phyloP scores from a whole-genome alignment of 2,797 vertebrate species.

The Amniataba percoides region DNA sequence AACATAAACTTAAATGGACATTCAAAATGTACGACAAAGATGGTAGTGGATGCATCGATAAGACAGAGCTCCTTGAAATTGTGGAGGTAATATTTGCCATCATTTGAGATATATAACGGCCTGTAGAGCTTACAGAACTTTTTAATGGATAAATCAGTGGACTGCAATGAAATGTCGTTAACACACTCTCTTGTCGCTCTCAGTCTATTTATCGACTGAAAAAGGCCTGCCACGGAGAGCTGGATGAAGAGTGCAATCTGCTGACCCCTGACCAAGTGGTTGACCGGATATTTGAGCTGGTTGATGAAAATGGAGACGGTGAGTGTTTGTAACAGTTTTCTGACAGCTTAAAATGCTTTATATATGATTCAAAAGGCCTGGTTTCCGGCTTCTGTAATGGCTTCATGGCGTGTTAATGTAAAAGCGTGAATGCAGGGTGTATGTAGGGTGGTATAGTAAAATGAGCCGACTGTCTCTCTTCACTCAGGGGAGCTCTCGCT shows the following conservation, averaged over 20 bases:
- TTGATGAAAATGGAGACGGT: constrained; percentile 98
- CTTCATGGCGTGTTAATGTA: constrained; percentile 11
- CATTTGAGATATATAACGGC: neutral
- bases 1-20: constrained; percentile 97
- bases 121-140: constrained; percentile 10
- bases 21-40: constrained; percentile 99
- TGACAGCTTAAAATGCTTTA: constrained; percentile 27
- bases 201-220: constrained; percentile 96
- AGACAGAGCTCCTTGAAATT: constrained; percentile 90
- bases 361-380: constrained; percentile 25
- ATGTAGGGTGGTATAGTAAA: neutral
- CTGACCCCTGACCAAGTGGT: constrained; percentile 95
- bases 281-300: constrained; percentile 96
- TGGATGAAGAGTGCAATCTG: constrained; percentile 86
- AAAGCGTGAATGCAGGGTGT: neutral
- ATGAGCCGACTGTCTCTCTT: neutral
- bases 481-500: constrained; percentile 92
- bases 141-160: constrained; percentile 12
- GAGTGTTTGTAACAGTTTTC: constrained; percentile 57
- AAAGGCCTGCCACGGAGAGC: constrained; percentile 89
- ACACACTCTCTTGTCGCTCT: constrained; percentile 49
- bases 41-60: constrained; percentile 96
- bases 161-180: neutral
- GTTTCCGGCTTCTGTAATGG: constrained; percentile 22
- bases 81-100: constrained; percentile 81